Percentiles rank a stretch among this genome's conserved stretches.
Conservation (phyloP, 2,797 vertebrate species). For the Vultur gryphus region DNA sequence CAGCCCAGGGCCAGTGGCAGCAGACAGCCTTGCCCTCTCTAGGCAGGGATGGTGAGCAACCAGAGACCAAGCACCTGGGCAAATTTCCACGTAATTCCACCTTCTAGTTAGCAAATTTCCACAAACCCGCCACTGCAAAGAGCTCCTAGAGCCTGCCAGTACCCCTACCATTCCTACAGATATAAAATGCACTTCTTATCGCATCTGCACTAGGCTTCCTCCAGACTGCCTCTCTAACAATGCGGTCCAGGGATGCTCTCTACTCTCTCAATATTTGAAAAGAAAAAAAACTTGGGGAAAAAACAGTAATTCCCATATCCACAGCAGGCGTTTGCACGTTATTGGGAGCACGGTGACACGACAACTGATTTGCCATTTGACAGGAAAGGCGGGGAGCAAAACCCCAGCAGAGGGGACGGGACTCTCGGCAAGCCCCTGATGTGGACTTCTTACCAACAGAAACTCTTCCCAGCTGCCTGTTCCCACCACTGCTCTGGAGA, state of each 20-base stretch:
- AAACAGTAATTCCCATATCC: background rate
- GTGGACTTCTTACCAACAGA: accelerated
- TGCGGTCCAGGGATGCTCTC: background rate
- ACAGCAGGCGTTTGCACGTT: background rate
- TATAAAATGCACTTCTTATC: accelerated
- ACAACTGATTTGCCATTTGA: background rate
- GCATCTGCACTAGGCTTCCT: background rate
- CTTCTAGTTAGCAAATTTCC: background rate
- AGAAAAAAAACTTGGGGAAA: background rate
- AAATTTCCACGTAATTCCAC: background rate
- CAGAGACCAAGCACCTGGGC: background rate
- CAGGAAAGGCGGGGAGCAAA: background rate
- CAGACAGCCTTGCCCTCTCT: background rate
- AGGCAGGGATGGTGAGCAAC: background rate
- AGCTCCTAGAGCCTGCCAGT: background rate
- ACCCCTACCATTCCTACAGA: background rate
- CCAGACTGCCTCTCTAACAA: background rate
- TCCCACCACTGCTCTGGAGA: background rate
- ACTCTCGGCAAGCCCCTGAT: background rate
- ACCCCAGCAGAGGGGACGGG: accelerated
- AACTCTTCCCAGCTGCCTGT: background rate
- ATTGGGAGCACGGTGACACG: background rate
- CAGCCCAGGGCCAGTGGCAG: background rate
- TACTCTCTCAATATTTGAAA: background rate
- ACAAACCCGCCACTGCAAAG: background rate